These are phyloP conservation scores for Brenthis daphne DNA, from an alignment of 2,888 invertebrate species.

Conservation along the genomic window DNA sequence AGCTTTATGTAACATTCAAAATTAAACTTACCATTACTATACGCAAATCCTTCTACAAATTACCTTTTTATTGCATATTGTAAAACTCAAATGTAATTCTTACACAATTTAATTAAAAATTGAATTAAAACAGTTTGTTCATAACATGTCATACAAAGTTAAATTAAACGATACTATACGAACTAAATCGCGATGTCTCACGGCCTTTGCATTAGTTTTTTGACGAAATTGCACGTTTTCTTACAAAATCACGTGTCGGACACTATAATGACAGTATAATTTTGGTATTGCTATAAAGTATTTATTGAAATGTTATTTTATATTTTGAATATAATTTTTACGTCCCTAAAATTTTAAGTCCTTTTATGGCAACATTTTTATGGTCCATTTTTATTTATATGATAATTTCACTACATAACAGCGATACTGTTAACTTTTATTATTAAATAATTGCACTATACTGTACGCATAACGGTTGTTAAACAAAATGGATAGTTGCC, in stretches of 20 bases:
- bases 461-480: constrained; percentile 25
- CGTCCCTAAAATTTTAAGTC: constrained; percentile 4
- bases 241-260: constrained; percentile 21
- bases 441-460: constrained; percentile 25
- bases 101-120: too few species aligned
- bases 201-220: constrained; percentile 7
- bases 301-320: constrained; percentile 17
- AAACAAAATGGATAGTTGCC: constrained; percentile 27
- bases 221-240: constrained; percentile 10
- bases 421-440: constrained; percentile 23
- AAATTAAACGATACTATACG: constrained; percentile 2
- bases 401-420: constrained; percentile 11
- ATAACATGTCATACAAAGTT: neutral
- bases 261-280: constrained; percentile 9
- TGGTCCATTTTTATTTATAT: constrained; percentile 10
- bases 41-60: too few species aligned
- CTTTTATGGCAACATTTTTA: constrained; percentile 7
- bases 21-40: too few species aligned
- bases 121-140: too few species aligned
- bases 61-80: too few species aligned
- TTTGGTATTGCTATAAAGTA: constrained; percentile 11
- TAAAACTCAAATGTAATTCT: too few species aligned
- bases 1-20: too few species aligned
- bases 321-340: constrained; percentile 11
- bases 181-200: constrained; percentile 10